Percentiles rank a stretch among this genome's conserved stretches.
These are phyloP conservation scores for Cerceris ruficornis DNA, from an alignment of 2,888 invertebrate species.

Conservation along the genomic window DNA sequence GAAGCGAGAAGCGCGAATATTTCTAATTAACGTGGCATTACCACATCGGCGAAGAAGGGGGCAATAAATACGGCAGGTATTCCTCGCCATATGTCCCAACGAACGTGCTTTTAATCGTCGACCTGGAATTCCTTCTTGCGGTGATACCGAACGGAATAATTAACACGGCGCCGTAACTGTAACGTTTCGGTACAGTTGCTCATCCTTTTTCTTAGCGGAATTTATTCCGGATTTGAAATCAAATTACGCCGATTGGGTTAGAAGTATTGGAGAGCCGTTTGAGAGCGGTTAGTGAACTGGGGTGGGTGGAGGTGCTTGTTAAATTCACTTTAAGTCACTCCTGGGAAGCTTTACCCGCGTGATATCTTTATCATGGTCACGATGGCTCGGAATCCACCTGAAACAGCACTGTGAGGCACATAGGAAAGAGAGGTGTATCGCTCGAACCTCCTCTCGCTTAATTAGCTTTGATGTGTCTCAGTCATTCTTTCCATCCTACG, in stretches of 20 bases:
- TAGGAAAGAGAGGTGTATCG: too few species aligned
- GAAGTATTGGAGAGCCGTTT: background rate
- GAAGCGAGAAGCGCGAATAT: slow-evolving; percentile 57
- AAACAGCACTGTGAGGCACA: too few species aligned
- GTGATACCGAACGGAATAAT: slow-evolving; percentile 53
- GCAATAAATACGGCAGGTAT: slow-evolving; percentile 55
- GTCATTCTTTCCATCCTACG: too few species aligned
- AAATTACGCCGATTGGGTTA: background rate
- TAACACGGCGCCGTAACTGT: slow-evolving; percentile 44
- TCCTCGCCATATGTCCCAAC: slow-evolving; percentile 53
- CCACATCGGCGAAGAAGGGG: slow-evolving; percentile 34
- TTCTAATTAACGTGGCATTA: slow-evolving; percentile 65
- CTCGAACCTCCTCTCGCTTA: too few species aligned
- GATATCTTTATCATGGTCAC: too few species aligned
- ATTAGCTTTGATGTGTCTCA: too few species aligned
- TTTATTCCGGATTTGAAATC: background rate
- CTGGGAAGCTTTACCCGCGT: too few species aligned
- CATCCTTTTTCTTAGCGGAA: background rate
- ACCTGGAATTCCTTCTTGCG: slow-evolving; percentile 40
- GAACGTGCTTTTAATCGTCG: slow-evolving; percentile 58
- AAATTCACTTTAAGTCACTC: too few species aligned
- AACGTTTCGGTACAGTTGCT: slow-evolving; percentile 32
- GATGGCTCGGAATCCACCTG: too few species aligned
- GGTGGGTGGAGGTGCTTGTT: too few species aligned
- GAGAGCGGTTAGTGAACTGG: too few species aligned